These are phyloP conservation scores for Heteractis magnifica DNA, from an alignment of 92 coral and sea anemone species.

Conservation along the genomic window DNA sequence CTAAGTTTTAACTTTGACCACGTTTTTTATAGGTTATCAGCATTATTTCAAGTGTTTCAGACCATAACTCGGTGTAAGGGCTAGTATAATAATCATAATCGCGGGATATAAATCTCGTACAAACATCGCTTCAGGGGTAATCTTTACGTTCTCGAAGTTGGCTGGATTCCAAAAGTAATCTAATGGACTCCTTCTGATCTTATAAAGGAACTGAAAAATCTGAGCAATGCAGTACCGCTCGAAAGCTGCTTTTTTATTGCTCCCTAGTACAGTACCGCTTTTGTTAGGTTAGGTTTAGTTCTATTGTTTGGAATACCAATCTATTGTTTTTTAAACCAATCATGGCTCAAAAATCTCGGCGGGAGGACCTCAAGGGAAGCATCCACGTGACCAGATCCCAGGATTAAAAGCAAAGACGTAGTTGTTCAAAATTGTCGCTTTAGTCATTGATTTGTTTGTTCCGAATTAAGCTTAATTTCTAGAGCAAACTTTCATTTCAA, in stretches of 20 bases:
- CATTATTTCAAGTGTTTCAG: neutral
- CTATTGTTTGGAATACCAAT: too few species aligned
- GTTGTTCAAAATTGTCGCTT: neutral
- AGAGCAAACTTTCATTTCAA: neutral
- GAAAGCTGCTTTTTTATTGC: too few species aligned
- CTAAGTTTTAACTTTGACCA: neutral
- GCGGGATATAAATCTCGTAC: neutral
- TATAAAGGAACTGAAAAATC: neutral
- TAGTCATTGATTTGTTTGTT: neutral
- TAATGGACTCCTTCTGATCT: neutral
- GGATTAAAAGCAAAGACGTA: neutral
- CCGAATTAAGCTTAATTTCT: neutral
- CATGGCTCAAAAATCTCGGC: neutral
- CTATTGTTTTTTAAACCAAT: too few species aligned
- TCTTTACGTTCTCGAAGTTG: neutral
- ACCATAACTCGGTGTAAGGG: constrained; percentile 1
- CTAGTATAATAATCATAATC: neutral
- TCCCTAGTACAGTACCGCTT: too few species aligned
- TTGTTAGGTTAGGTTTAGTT: too few species aligned
- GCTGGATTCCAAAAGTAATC: neutral
- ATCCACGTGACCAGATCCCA: neutral
- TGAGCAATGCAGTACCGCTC: too few species aligned
- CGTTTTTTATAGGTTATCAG: constrained; percentile 1
- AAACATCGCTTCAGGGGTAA: neutral
- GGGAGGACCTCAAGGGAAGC: neutral